Evolutionary conservation across 1,140 invertebrate genomes (phyloP).

Genomic region (Ruditapes philippinarum): DNA sequence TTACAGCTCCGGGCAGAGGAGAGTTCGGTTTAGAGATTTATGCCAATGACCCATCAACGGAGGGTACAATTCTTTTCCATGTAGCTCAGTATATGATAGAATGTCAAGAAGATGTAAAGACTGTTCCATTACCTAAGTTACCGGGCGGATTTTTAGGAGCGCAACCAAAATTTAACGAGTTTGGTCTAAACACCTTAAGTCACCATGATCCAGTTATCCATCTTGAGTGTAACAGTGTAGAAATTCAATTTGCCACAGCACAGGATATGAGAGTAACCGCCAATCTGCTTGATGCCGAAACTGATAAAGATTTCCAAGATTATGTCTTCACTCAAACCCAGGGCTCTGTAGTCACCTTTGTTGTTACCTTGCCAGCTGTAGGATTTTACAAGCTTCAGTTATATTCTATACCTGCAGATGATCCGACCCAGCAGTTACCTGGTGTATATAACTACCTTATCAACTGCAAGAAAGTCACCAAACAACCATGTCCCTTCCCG

Average conservation of each 20-base stretch:
- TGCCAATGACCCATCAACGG: conserved; percentile 85
- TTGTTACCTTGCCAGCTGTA: conserved; percentile 78
- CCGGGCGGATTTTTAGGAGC: conserved; percentile 85
- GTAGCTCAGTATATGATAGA: conserved; percentile 85
- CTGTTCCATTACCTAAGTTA: conserved; percentile 83
- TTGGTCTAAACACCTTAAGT: conserved; percentile 81
- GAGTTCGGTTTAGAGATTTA: conserved; percentile 87
- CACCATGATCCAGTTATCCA: conserved; percentile 85
- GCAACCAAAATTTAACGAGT: conserved; percentile 84
- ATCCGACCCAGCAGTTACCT: conserved; percentile 84
- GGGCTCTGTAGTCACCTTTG: conserved; percentile 79
- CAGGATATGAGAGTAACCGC: conserved; percentile 84
- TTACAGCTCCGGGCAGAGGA: conserved; percentile 83
- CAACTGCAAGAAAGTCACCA: conserved; percentile 77
- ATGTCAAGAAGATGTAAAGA: conserved; percentile 83
- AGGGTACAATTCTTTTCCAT: conserved; percentile 85
- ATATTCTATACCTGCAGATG: conserved; percentile 83
- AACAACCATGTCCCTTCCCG: conserved; percentile 79
- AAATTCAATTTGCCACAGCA: conserved; percentile 79
- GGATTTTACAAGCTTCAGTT: conserved; percentile 87
- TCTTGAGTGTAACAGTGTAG: conserved; percentile 80
- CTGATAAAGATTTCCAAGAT: conserved; percentile 82
- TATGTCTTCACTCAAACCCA: conserved; percentile 84
- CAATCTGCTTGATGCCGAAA: conserved; percentile 84
- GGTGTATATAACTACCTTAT: conserved; percentile 87